Base-by-base conservation (phyloP, 2,888 invertebrate species). In the Spicauda simplicius region DNA sequence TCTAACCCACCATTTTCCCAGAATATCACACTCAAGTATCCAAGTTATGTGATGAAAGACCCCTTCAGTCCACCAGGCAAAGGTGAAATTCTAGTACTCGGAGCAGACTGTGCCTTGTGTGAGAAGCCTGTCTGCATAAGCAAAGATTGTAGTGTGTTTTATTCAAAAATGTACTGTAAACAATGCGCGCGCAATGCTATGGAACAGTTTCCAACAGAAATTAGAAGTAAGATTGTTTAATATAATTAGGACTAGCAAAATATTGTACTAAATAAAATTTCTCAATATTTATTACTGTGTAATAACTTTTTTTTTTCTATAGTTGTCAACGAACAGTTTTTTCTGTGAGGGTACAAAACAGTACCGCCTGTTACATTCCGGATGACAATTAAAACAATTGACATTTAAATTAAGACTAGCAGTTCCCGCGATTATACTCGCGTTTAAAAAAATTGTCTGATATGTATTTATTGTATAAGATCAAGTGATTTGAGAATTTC, bases 11-110 rank as follows among this genome's bases (percentile, higher is more conserved):
- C 96, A 3, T 97, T 97, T 83, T 94, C 95, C 2, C 95, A 95
- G 72, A 94, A 95, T 68, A 90, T 97, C 50, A 84, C 89, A 45
- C 94, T 97, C 65, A 89, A 94, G 73, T 97, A 97, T 81, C 95
- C 97, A 41, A 95, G 95, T 70, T 98, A 96, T 84, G 86, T 97
- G 0, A 96, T 97, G 95, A 96, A 96, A 79, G 98, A 98, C 88
- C 98, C 98, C 0, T 98, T 98, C 80, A 94, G 95, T 76, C 94
- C 96, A 1, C 95, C 96, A 7, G 95, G 95, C 65, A 95, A 94
- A 81, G 95, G 96, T n/a, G 96, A 97, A 85, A 95, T 96, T 77
- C 87, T 97, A 70, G 93, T 97, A 4, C 80, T 98, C 18, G 98
- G 98, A 2, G 94, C 95, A 12, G 95, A 97, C 80, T 98, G 98